These are phyloP conservation scores for Leptinotarsa juncta DNA, from an alignment of 2,888 invertebrate genomes.

Conservation along the genomic window DNA sequence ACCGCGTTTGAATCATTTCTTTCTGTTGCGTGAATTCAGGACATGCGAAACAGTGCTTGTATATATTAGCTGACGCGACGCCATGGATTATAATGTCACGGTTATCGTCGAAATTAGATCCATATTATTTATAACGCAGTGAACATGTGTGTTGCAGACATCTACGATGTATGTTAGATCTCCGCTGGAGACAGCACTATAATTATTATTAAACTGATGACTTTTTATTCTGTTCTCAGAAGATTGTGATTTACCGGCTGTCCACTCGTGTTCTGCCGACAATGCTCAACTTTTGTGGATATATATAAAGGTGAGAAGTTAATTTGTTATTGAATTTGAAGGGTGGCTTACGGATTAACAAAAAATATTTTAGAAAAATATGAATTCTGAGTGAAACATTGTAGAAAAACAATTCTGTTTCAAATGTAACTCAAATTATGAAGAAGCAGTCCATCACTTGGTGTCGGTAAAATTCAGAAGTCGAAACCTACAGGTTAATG, in stretches of 20 bases:
- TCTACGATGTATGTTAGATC: conserved; percentile 2
- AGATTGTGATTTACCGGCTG: neutral
- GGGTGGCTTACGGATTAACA: too few relatives aligned
- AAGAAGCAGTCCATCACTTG: too few relatives aligned
- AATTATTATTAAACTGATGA: neutral
- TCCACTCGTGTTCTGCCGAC: neutral
- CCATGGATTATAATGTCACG: conserved; percentile 6
- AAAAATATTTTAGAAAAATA: too few relatives aligned
- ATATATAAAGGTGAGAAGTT: too few relatives aligned
- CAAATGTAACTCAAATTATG: too few relatives aligned
- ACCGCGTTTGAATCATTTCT: neutral
- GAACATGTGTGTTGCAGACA: conserved; percentile 20
- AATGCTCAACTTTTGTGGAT: too few relatives aligned
- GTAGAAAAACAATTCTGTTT: too few relatives aligned
- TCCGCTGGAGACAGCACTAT: conserved; percentile 10
- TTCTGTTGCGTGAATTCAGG: conserved; percentile 5
- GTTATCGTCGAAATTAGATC: conserved; percentile 14
- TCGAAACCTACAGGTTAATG: too few relatives aligned
- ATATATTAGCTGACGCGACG: conserved; percentile 12
- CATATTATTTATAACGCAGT: conserved; percentile 19
- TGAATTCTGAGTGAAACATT: too few relatives aligned
- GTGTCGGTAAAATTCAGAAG: too few relatives aligned
- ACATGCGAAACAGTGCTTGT: conserved; percentile 7
- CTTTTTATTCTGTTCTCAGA: neutral
- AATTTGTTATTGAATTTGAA: too few relatives aligned